Evolutionary conservation across 2,113 vertebrate species (phyloP), one percentile per base, ranked within the genome.

Genomic region (Pluvianellus socialis): DNA sequence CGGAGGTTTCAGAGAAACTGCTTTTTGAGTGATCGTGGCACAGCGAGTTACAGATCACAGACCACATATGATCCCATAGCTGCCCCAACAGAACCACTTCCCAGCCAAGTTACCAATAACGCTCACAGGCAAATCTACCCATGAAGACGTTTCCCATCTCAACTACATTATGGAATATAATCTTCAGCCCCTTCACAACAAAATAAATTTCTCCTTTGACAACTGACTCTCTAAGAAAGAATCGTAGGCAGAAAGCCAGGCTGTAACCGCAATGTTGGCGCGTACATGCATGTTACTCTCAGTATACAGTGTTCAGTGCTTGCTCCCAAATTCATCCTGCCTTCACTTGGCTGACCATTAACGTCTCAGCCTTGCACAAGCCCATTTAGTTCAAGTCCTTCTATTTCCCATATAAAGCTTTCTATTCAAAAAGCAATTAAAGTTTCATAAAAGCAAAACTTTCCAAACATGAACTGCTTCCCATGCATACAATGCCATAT

Each of bases 281-380:
- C 0, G 0, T 8, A 38, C 2, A 1, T 47, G 26, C 40, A 6
- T 2, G 3, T 59, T 53, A 17, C 42, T 49, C 27, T 24, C 42
- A 45, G 10, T 10, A 28, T 32, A 49, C 40, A 30, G 16, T 2
- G 11, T 44, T 38, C 21, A 50, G 3, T 35, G 17, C 23, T 26
- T 27, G 28, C 21, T 61, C 45, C 26, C 61, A 71, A 74, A 52
- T 45, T 22, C 56, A 42, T 38, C 32, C 44, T 66, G 14, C 28
- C 30, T 71, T 58, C 38, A 20, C 30, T 63, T 76, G 63, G 44
- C 42, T 55, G 86, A 33, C 22, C 53, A 68, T 24, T 75, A 49
- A 58, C 17, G 12, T 12, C 38, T 52, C 30, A 35, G 11, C 12
- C 28, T 70, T 33, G 28, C 49, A 85, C 20, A 62, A 20, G 38